phyloP scores from a whole-genome alignment of 1,140 invertebrate species.

The Euwallacea similis region DNA sequence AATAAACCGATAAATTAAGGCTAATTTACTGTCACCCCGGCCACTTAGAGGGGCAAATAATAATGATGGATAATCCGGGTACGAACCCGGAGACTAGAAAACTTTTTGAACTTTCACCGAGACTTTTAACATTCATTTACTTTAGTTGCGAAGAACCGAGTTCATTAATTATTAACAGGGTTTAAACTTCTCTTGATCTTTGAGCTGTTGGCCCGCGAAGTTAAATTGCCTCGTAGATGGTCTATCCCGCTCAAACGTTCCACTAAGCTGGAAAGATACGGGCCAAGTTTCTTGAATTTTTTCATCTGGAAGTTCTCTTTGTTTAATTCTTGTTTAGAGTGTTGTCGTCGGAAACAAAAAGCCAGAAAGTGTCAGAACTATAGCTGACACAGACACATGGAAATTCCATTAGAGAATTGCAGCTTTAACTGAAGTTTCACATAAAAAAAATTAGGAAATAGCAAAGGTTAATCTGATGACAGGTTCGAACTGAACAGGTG shows the following conservation, averaged over 20 bases:
- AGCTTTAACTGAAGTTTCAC: too few species aligned
- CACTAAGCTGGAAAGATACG: constrained; percentile 15
- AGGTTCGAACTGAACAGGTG: too few species aligned
- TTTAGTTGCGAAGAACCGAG: constrained; percentile 26
- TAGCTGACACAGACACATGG: too few species aligned
- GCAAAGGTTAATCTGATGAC: too few species aligned
- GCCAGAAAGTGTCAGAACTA: too few species aligned
- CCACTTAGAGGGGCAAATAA: constrained; percentile 15
- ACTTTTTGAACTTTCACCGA: constrained; percentile 34
- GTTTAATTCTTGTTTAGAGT: not conserved
- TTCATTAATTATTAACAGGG: constrained; percentile 37
- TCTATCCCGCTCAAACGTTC: constrained; percentile 2
- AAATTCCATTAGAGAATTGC: too few species aligned
- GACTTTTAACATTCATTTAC: constrained; percentile 38
- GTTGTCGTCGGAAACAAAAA: too few species aligned
- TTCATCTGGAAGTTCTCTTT: not conserved
- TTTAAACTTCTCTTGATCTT: constrained; percentile 36
- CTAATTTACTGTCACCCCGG: constrained; percentile 16
- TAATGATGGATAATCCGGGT: constrained; percentile 30
- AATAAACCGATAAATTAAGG: constrained; percentile 2
- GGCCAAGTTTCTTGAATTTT: constrained; percentile 7
- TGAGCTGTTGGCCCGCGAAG: constrained; percentile 24
- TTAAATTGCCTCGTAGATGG: constrained; percentile 29
- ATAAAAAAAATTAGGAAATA: too few species aligned
- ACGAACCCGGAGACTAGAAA: constrained; percentile 5